phyloP scores from a whole-genome alignment of 2,888 invertebrate genomes.

The Brachylomia viminalis region DNA sequence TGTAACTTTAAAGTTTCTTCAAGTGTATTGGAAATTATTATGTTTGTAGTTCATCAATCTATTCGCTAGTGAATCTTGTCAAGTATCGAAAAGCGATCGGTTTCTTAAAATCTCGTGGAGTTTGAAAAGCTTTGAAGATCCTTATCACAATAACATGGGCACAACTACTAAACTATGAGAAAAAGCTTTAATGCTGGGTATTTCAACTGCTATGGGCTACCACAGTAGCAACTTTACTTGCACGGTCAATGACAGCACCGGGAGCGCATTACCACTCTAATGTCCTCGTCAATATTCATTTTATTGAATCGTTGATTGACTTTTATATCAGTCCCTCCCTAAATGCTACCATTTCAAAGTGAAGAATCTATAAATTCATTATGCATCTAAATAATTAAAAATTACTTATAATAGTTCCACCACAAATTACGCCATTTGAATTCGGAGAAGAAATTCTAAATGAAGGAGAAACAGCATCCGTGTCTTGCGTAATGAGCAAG shows the following conservation, averaged over 20 bases:
- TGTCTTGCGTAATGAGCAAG: slow-evolving; percentile 94
- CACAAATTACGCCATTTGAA: slow-evolving; percentile 94
- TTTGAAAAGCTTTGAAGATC: slow-evolving; percentile 92
- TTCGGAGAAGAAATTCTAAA: slow-evolving; percentile 94
- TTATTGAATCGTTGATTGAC: slow-evolving; percentile 92
- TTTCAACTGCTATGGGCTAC: slow-evolving; percentile 90
- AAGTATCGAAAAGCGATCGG: slow-evolving; percentile 93
- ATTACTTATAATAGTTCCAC: slow-evolving; percentile 84
- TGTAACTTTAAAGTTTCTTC: not conserved
- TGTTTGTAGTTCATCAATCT: slow-evolving; percentile 92
- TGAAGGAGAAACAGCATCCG: slow-evolving; percentile 93
- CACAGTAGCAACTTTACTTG: slow-evolving; percentile 92
- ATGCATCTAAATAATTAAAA: not conserved
- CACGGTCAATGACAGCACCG: slow-evolving; percentile 90
- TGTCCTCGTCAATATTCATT: slow-evolving; percentile 90
- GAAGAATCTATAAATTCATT: not conserved
- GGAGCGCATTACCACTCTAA: slow-evolving; percentile 87
- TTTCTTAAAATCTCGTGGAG: slow-evolving; percentile 93
- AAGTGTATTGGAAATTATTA: slow-evolving; percentile 86
- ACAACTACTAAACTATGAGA: slow-evolving; percentile 89
- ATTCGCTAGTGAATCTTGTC: slow-evolving; percentile 93
- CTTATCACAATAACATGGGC: slow-evolving; percentile 88
- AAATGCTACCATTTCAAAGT: not conserved
- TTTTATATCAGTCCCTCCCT: not conserved
- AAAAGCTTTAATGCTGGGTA: slow-evolving; percentile 90